phyloP scores from a whole-genome alignment of 53 echinoderm and acorn worm species.

The Temnopleurus reevesii region DNA sequence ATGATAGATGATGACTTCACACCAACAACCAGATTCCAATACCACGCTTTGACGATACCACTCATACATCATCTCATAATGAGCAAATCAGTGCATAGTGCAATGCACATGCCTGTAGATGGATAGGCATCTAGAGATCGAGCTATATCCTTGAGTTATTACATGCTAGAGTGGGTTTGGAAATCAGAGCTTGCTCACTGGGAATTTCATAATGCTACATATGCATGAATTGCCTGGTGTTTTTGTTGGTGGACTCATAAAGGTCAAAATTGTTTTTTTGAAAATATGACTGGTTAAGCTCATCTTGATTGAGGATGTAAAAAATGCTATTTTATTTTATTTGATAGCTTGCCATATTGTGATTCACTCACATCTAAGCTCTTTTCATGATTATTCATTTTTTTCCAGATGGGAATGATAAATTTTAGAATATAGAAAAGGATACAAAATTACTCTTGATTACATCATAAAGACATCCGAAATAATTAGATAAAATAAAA shows the following conservation, averaged over 20 bases:
- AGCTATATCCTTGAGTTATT: not conserved
- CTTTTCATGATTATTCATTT: too few relatives aligned
- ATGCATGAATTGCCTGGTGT: not conserved
- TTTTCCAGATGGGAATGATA: too few relatives aligned
- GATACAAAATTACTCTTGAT: too few relatives aligned
- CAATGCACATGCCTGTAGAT: not conserved
- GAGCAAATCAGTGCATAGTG: not conserved
- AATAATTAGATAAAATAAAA: too few relatives aligned
- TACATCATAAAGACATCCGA: too few relatives aligned
- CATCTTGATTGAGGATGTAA: too few relatives aligned
- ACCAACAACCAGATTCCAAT: not conserved
- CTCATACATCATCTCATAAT: slow-evolving; percentile 9
- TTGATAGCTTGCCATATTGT: too few relatives aligned
- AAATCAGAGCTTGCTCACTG: not conserved
- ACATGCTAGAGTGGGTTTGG: not conserved
- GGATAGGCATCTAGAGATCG: not conserved
- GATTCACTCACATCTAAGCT: too few relatives aligned
- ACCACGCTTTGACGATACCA: not conserved
- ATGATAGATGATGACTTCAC: not conserved
- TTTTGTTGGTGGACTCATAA: not conserved
- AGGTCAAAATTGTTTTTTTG: too few relatives aligned
- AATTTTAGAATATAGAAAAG: too few relatives aligned
- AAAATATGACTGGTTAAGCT: too few relatives aligned
- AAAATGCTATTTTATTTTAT: too few relatives aligned
- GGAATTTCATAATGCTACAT: not conserved